These are phyloP conservation scores for Semotilus atromaculatus DNA, from an alignment of 2,797 vertebrate genomes.

Conservation along the genomic window DNA sequence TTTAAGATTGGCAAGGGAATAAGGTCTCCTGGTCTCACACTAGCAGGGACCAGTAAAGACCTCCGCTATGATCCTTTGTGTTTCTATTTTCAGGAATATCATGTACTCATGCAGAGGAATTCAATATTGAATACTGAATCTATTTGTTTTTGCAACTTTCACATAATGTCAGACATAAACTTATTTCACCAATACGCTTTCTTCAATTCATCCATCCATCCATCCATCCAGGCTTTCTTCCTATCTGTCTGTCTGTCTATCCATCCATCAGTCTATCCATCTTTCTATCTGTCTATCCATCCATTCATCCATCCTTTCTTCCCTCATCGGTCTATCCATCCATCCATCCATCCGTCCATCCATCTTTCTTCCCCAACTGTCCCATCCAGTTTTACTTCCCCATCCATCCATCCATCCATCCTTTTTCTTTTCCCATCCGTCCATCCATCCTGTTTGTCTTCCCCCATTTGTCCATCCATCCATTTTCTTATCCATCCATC, in stretches of 20 bases:
- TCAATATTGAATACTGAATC: background rate
- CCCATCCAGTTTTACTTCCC: too few species aligned
- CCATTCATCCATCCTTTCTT: background rate
- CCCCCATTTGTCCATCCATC: too few species aligned
- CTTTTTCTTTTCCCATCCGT: background rate
- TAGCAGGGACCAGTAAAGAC: conserved; percentile 20
- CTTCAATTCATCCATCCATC: background rate
- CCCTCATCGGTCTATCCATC: background rate
- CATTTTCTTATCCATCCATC: background rate
- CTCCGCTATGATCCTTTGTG: background rate
- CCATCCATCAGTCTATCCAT: background rate
- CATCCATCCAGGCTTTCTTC: background rate
- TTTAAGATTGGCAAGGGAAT: conserved; percentile 7
- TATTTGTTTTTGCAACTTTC: conserved; percentile 18
- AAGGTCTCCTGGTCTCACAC: background rate
- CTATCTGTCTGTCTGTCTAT: too few species aligned
- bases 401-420: background rate
- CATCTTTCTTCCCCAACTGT: background rate
- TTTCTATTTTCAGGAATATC: conserved; percentile 6
- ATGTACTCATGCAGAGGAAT: background rate
- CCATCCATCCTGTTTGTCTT: background rate
- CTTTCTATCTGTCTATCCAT: background rate
- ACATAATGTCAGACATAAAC: background rate
- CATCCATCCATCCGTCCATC: background rate
- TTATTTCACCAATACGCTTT: background rate